Percentiles rank a stretch among this genome's conserved stretches.
Conservation (phyloP, 2,888 invertebrate species). For the Drosophila fulvimacula region DNA sequence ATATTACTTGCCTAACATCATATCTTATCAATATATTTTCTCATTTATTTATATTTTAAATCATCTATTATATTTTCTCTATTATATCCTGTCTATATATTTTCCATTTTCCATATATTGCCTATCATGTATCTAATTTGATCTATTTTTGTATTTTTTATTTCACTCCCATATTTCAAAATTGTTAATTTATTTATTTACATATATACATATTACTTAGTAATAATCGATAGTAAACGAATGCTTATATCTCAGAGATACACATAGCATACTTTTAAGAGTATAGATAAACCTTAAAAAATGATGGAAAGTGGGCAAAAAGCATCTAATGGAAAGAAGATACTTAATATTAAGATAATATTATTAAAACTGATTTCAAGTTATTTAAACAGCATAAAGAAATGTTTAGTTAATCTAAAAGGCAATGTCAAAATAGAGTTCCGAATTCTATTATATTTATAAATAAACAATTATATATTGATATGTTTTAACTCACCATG, state of each 20-base stretch:
- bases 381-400: not conserved
- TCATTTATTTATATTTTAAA: not conserved
- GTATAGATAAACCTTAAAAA: slow-evolving; percentile 1
- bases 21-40: not conserved
- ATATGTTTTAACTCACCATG: slow-evolving; percentile 42
- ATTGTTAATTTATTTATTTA: not conserved
- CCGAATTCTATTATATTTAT: not conserved
- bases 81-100: not conserved
- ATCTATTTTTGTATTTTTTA: not conserved
- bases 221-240: not conserved
- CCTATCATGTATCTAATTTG: not conserved
- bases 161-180: too few relatives aligned
- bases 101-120: not conserved
- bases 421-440: not conserved
- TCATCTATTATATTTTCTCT: too few relatives aligned
- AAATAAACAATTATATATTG: not conserved
- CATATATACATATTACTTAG: not conserved
- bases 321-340: not conserved
- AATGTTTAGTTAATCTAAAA: not conserved
- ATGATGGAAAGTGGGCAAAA: not conserved
- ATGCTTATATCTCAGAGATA: not conserved
- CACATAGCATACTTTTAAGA: slow-evolving; percentile 53
- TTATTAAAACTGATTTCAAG: not conserved
- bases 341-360: too few relatives aligned
- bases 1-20: too few relatives aligned